Conservation (phyloP, 2,888 invertebrate species). For the Gonocerus acuteangulatus region DNA sequence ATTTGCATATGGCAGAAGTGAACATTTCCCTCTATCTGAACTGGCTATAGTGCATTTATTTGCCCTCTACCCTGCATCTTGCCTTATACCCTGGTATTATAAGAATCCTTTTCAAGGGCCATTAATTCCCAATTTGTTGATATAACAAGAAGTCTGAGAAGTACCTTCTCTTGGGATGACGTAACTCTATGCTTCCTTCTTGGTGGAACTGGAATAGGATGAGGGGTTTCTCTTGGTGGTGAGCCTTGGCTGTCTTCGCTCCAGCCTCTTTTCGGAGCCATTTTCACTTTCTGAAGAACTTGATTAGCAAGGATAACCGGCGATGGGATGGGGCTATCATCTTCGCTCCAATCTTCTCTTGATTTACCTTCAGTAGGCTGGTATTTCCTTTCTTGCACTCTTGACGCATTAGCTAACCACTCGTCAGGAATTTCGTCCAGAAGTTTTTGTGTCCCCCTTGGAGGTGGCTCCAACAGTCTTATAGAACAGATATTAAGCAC, state of each 20-base stretch:
- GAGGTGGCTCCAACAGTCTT: constrained; percentile 32
- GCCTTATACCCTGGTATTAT: too few relatives aligned
- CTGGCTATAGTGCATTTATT: too few relatives aligned
- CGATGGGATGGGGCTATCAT: constrained; percentile 25
- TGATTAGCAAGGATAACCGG: constrained; percentile 27
- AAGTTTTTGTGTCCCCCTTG: constrained; percentile 10
- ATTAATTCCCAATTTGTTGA: too few relatives aligned
- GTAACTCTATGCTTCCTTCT: constrained; percentile 30
- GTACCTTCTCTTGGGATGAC: constrained; percentile 8
- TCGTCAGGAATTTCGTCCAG: constrained; percentile 29
- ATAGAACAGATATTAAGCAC: background rate
- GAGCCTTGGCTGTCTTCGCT: constrained; percentile 35
- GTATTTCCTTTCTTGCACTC: constrained; percentile 5
- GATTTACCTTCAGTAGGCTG: background rate
- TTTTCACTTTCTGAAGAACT: constrained; percentile 35
- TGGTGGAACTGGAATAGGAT: constrained; percentile 32
- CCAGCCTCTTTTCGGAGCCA: constrained; percentile 34
- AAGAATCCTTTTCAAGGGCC: too few relatives aligned
- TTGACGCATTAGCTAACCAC: constrained; percentile 30
- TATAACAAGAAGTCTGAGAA: too few relatives aligned
- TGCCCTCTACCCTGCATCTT: too few relatives aligned
- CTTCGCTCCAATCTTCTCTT: constrained; percentile 19
- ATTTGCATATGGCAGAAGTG: too few relatives aligned
- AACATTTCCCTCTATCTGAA: too few relatives aligned
- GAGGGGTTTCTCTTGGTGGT: constrained; percentile 26